These are phyloP conservation scores for Propithecus perrieri DNA, from an alignment of 2,797 vertebrate genomes.

Conservation along the genomic window DNA sequence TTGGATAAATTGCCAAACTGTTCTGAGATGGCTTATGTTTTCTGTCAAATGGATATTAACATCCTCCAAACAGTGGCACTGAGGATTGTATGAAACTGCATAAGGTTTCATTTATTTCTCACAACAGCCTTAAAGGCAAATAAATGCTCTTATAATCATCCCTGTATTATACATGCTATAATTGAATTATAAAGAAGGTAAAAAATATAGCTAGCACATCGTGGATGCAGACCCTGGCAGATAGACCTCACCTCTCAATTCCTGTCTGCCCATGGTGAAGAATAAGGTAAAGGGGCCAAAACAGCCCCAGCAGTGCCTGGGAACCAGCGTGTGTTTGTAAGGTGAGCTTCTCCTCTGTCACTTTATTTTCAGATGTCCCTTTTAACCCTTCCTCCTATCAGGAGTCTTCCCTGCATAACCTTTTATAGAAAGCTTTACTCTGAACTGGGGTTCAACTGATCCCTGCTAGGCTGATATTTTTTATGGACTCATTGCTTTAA, in stretches of 20 bases:
- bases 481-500: not conserved
- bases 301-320: not conserved
- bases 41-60: not conserved
- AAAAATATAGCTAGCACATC: not conserved
- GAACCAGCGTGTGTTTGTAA: not conserved
- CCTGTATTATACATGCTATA: no score
- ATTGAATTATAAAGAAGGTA: not conserved
- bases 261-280: rapidly evolving
- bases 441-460: not conserved
- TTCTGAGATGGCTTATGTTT: not conserved
- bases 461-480: not conserved
- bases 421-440: not conserved
- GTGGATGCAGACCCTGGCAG: not conserved
- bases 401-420: not conserved
- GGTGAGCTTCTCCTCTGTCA: rapidly evolving
- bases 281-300: not conserved
- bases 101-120: not conserved
- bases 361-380: not conserved
- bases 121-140: not conserved
- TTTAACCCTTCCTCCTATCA: not conserved
- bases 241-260: rapidly evolving
- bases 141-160: not conserved
- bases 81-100: not conserved
- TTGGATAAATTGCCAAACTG: not conserved
- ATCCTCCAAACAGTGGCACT: not conserved